These are phyloP conservation scores for Chanos chanos DNA, from an alignment of 2,797 vertebrate genomes.

Conservation along the genomic window DNA sequence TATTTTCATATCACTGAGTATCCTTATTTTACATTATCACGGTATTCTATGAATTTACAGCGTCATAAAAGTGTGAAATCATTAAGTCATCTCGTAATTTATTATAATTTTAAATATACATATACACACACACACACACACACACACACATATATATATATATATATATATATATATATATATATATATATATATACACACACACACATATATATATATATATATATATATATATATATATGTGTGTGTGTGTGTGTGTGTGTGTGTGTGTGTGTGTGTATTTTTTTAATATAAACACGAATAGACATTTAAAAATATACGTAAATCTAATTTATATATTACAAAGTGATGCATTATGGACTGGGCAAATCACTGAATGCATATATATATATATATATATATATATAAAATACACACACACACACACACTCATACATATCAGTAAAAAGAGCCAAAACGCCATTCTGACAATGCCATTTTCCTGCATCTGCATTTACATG, in stretches of 20 bases:
- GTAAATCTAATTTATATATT: background rate
- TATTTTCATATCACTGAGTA: no score
- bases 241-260: background rate
- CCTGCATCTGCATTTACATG: background rate
- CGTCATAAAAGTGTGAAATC: no score
- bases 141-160: background rate
- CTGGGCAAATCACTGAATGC: no score
- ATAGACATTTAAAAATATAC: background rate
- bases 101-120: no score
- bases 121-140: background rate
- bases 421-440: background rate
- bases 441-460: conserved; percentile 8
- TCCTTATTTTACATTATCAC: no score
- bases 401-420: background rate
- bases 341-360: background rate
- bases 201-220: no score
- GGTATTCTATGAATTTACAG: no score
- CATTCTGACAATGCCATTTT: background rate
- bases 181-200: no score
- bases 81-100: no score
- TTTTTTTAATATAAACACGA: conserved; percentile 1
- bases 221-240: no score
- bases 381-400: no score
- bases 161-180: conserved; percentile 1
- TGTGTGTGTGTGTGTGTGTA: no score